Evolutionary conservation across 2,113 vertebrate genomes (phyloP).

Genomic region (Catagonus wagneri): DNA sequence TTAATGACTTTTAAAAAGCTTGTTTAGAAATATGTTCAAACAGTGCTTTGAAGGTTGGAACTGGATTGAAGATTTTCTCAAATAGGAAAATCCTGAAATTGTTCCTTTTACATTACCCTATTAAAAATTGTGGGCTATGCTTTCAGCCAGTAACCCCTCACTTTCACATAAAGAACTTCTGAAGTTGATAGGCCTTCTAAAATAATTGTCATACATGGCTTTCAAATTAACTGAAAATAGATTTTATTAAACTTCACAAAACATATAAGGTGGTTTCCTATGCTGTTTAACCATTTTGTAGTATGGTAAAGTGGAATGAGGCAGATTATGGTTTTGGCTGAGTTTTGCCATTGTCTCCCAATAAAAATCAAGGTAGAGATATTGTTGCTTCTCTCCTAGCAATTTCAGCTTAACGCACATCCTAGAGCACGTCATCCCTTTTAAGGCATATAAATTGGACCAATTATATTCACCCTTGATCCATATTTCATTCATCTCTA

Average conservation of each 20-base stretch:
- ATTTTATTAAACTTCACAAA: slow-evolving; percentile 43
- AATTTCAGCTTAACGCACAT: neutral
- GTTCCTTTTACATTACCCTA: neutral
- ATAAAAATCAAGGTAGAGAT: neutral
- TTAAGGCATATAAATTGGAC: neutral
- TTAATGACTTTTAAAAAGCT: slow-evolving; percentile 35
- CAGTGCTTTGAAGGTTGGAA: neutral
- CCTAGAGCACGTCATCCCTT: neutral
- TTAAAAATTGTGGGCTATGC: slow-evolving; percentile 22
- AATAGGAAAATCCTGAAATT: slow-evolving; percentile 5
- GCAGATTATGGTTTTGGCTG: neutral
- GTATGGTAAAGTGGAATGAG: neutral
- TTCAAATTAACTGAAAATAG: slow-evolving; percentile 38
- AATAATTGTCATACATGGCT: neutral
- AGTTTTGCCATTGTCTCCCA: neutral
- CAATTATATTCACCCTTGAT: neutral
- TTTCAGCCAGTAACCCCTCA: neutral
- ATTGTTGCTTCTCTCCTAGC: neutral
- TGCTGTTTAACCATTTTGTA: neutral
- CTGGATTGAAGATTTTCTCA: slow-evolving; percentile 13
- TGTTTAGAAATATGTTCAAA: slow-evolving; percentile 47
- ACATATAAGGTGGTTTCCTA: neutral
- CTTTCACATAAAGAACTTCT: slow-evolving; percentile 5
- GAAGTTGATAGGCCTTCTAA: neutral
- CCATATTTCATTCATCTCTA: neutral